Base-by-base conservation (phyloP, 2,797 vertebrate species). In the Macrochelys suwanniensis region DNA sequence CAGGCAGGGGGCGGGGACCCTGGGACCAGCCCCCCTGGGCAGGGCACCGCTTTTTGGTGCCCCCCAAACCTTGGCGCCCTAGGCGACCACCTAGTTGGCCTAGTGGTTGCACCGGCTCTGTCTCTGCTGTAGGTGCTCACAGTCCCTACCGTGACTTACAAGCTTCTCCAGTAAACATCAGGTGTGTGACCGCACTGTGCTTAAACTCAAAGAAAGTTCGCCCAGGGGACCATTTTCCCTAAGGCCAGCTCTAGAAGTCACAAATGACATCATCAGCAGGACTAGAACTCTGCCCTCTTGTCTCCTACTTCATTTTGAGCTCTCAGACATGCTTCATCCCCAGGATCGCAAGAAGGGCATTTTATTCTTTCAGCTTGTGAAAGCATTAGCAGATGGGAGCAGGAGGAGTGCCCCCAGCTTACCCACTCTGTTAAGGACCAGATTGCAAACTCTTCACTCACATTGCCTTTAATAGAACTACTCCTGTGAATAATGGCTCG, bases 371-470 rank as follows among this genome's bases (percentile, higher is more conserved):
- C 76, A 25, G 21, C 9, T 1, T 19, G 31, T n/a, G 42, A 61
- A 51, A 53, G 31, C 53, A 23, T 25, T 74, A 79, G 49, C 81
- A 90, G 42, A n/a, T 50, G n/a, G 42, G 50, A 21, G 4, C 85
- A 91, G 12, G 80, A 91, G 25, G 5, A 0, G 1, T 37, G 23
- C 9, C 19, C n/a, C n/a, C 61, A 65, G 2, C n/a, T 68, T 19
- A 68, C 33, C 8, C 7, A 4, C 19, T 90, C 31, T 0, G 0
- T n/a, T 31, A 9, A 11, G 76, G 74, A 1, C 19, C n/a, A 3
- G 4, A 16, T 89, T 23, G 7, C 45, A 76, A 93, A 56, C 19
- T 82, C 45, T 9, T 81, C 74, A 8, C 1, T 28, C 54, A 5
- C 51, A 57, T 47, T 84, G 13, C 65, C 88, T 91, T 85, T 13